phyloP scores from a whole-genome alignment of 1,140 invertebrate genomes.

The Aradophagus sp. region DNA sequence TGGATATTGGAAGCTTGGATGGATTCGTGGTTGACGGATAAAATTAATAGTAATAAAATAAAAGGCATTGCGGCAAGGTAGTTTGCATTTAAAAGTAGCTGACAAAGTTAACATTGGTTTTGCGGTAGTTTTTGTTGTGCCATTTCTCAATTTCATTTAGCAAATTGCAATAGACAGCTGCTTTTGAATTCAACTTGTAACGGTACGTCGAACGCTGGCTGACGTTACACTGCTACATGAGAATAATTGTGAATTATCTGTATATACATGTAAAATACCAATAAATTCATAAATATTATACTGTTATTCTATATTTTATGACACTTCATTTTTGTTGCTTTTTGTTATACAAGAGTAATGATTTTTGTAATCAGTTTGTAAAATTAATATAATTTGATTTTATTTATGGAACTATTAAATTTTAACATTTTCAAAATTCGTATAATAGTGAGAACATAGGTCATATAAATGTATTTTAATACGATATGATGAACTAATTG shows the following conservation, averaged over 20 bases:
- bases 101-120: slow-evolving; percentile 30
- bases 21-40: slow-evolving; percentile 4
- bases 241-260: slow-evolving; percentile 32
- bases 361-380: too few relatives aligned
- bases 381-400: too few relatives aligned
- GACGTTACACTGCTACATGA: slow-evolving; percentile 28
- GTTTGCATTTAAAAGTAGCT: slow-evolving; percentile 40
- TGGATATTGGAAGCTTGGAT: too few relatives aligned
- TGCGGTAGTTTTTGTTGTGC: slow-evolving; percentile 33
- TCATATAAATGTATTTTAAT: too few relatives aligned
- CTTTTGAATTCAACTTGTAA: slow-evolving; percentile 40
- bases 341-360: too few relatives aligned
- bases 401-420: too few relatives aligned
- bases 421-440: too few relatives aligned
- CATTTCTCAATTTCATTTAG: slow-evolving; percentile 21
- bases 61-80: slow-evolving; percentile 7
- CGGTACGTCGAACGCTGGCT: slow-evolving; percentile 22
- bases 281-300: slow-evolving; percentile 22
- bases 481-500: too few relatives aligned
- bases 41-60: slow-evolving; percentile 4
- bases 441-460: too few relatives aligned
- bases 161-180: slow-evolving; percentile 21
- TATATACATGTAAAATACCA: slow-evolving; percentile 43
- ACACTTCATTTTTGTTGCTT: too few relatives aligned
- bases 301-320: too few relatives aligned